Evolutionary conservation across 2,888 invertebrate genomes (phyloP).

Genomic region (Coenonympha arcania): DNA sequence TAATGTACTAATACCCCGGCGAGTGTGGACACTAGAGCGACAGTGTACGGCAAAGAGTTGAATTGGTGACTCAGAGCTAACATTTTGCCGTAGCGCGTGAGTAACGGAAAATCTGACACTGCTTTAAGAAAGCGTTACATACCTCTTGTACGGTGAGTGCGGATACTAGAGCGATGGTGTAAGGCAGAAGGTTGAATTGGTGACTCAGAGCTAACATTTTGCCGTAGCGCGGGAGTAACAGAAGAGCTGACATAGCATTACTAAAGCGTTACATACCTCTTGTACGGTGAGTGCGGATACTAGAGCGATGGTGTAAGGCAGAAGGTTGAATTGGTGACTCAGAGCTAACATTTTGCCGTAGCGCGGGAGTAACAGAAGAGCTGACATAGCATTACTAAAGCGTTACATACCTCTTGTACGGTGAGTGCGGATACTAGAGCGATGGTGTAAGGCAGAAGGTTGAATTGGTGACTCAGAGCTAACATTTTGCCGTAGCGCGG

Average conservation of each 20-base stretch:
- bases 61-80: constrained; percentile 92
- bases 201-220: constrained; percentile 96
- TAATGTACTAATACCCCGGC: too few relatives aligned
- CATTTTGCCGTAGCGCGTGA: constrained; percentile 97
- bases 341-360: constrained; percentile 96
- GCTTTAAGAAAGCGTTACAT: constrained; percentile 69
- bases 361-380: constrained; percentile 93
- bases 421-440: too few relatives aligned
- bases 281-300: constrained; percentile 95
- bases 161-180: constrained; percentile 91
- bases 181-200: constrained; percentile 87
- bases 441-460: too few relatives aligned
- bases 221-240: constrained; percentile 92
- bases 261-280: constrained; percentile 95
- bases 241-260: constrained; percentile 89
- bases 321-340: constrained; percentile 87
- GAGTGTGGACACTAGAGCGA: constrained; percentile 92
- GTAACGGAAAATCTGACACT: constrained; percentile 91
- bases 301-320: constrained; percentile 90
- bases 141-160: constrained; percentile 96
- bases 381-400: constrained; percentile 89
- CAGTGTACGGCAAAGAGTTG: constrained; percentile 86
- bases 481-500: too few relatives aligned
- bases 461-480: too few relatives aligned
- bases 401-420: too few relatives aligned